Conservation (phyloP, 2,888 invertebrate genomes). For the Mantis religiosa region DNA sequence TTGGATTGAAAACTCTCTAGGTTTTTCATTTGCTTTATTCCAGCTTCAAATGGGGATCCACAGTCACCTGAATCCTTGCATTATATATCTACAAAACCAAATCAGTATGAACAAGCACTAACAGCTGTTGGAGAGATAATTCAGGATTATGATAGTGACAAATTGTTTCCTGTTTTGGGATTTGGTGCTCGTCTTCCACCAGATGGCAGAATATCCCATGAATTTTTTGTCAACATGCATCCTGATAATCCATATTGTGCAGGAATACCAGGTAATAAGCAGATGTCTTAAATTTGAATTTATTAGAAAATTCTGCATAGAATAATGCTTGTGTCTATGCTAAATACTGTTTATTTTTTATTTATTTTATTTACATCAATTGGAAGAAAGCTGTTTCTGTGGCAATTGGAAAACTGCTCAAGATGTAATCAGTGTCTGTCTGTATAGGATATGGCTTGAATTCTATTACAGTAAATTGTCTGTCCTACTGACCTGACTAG, state of each 20-base stretch:
- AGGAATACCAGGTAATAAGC: slow-evolving; percentile 42
- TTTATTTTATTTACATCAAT: too few relatives aligned
- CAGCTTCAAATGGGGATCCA: slow-evolving; percentile 47
- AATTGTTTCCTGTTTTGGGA: slow-evolving; percentile 47
- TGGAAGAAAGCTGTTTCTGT: too few relatives aligned
- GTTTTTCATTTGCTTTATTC: slow-evolving; percentile 9
- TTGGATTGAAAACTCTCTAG: neutral
- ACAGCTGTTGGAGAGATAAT: slow-evolving; percentile 46
- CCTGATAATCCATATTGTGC: slow-evolving; percentile 50
- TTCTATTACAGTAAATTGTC: too few relatives aligned
- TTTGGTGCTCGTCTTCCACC: slow-evolving; percentile 48
- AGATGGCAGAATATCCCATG: slow-evolving; percentile 43
- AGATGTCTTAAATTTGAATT: neutral
- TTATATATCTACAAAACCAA: slow-evolving; percentile 40
- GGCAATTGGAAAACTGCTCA: too few relatives aligned
- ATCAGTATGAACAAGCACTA: slow-evolving; percentile 46
- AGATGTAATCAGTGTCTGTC: too few relatives aligned
- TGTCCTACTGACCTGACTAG: too few relatives aligned
- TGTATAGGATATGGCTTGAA: too few relatives aligned
- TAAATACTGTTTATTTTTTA: too few relatives aligned
- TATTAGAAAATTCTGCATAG: neutral
- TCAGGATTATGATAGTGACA: slow-evolving; percentile 49
- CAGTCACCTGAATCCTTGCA: slow-evolving; percentile 45
- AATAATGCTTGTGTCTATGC: too few relatives aligned
- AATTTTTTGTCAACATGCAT: slow-evolving; percentile 50